Conservation (phyloP, 1,140 invertebrate genomes). For the Argopecten irradians region DNA sequence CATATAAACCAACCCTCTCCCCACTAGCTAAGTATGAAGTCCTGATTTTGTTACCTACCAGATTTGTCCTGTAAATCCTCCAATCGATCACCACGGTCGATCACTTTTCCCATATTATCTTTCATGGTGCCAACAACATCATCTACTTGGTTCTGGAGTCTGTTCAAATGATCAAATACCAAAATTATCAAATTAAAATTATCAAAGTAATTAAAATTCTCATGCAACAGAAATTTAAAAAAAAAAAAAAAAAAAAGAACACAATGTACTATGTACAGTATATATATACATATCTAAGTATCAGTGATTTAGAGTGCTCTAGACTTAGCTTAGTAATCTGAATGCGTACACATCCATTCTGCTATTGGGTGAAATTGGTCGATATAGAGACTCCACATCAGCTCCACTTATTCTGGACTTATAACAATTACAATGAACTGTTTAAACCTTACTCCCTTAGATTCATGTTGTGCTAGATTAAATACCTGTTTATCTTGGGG, state of each 20-base stretch:
- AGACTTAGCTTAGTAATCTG: too few species aligned
- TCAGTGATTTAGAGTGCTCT: background rate
- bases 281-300: background rate
- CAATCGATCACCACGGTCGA: constrained; percentile 80
- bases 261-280: too few species aligned
- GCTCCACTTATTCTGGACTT: background rate
- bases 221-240: too few species aligned
- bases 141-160: constrained; percentile 78
- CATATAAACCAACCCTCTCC: too few species aligned
- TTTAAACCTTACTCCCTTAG: background rate
- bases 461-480: background rate
- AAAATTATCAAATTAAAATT: background rate
- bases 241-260: too few species aligned
- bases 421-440: too few species aligned
- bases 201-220: background rate
- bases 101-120: constrained; percentile 79
- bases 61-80: constrained; percentile 80
- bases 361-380: background rate
- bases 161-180: constrained; percentile 33
- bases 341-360: background rate
- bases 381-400: background rate
- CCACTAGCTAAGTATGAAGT: too few species aligned
- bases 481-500: constrained; percentile 61
- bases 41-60: constrained; percentile 58
- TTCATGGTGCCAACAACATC: constrained; percentile 81